Evolutionary conservation across 23 tunicate genomes (phyloP), one percentile per base, ranked within the genome.

Genomic region (Trididemnum miniatum): DNA sequence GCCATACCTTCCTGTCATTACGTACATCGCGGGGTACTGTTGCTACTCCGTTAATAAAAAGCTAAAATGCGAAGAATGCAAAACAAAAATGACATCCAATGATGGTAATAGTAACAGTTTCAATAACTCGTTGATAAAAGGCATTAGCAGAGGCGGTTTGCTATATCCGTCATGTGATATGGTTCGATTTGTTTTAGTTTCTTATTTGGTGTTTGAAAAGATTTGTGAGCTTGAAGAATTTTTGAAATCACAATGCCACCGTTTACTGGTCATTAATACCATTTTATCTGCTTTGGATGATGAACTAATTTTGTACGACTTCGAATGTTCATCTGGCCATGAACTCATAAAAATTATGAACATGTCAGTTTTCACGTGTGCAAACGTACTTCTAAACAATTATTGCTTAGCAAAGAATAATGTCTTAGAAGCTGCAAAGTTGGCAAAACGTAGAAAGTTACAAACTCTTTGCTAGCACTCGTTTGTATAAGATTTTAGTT

Each of bases 1-100:
- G 57, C 79, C 29, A 73, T 73, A 15, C 79, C 79, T 9, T 73
- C 79, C 79, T 15, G 59, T 73, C 2, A 73, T 73, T 73, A 73
- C 79, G 2, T 73, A 15, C 59, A 24, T 73, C 31, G 79, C 59
- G 25, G 79, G 79, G 28, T 73, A 73, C 79, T 73, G 79, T 39
- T 37, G 79, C 29, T 73, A 73, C 38, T 73, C 79, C 12, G 38
- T 73, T n/a, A 73, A 73, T 26, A 73, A 73, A 39, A 73, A 40
- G 59, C 9, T 73, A 73, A 37, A 73, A 26, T 73, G 79, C 29
- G 9, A 40, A 2, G 59, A 73, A 24, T 73, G 79, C 31, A 73
- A 39, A 73, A 27, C 25, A 20, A 31, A n/a, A 20, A 38, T 73
- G 22, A 34, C 29, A 20, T 73, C 79, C 3, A 40, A 38, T 20